Conservation (phyloP, 2,113 vertebrate species). For the Hypomesus transpacificus region DNA sequence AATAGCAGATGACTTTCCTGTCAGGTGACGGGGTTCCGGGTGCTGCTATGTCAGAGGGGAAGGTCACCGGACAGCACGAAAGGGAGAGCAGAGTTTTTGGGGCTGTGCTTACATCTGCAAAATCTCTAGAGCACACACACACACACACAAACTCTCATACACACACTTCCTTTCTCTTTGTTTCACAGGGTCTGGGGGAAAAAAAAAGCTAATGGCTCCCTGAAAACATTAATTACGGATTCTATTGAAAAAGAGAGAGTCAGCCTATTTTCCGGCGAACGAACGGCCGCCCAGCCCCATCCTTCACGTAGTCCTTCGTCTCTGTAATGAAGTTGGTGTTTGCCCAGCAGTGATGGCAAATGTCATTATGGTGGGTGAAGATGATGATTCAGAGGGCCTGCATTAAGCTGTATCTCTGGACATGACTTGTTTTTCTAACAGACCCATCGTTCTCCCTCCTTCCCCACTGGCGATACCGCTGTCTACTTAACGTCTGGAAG, state of each 20-base stretch:
- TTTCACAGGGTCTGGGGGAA: conserved; percentile 17
- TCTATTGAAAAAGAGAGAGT: conserved; percentile 35
- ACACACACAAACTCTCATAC: conserved; percentile 2
- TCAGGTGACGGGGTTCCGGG: not conserved
- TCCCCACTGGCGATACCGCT: conserved; percentile 52
- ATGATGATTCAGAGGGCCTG: conserved; percentile 52
- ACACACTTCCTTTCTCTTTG: not conserved
- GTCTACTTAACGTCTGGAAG: conserved; percentile 48
- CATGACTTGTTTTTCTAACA: conserved; percentile 51
- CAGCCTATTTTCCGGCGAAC: conserved; percentile 30
- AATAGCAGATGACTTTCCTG: conserved; percentile 22
- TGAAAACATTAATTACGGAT: conserved; percentile 50
- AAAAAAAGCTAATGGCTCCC: conserved; percentile 36
- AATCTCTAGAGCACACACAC: conserved; percentile 2
- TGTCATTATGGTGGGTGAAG: conserved; percentile 60
- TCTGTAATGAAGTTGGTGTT: conserved; percentile 53
- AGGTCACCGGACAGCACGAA: not conserved
- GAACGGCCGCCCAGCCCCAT: conserved; percentile 48
- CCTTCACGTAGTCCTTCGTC: conserved; percentile 50
- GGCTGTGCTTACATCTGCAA: not conserved
- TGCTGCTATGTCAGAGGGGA: no score
- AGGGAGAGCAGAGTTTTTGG: not conserved
- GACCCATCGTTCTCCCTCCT: conserved; percentile 43
- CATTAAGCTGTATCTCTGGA: conserved; percentile 55
- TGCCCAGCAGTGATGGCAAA: conserved; percentile 55